Base-by-base conservation (phyloP, 1,140 invertebrate genomes). In the Brachionus koreanus region DNA sequence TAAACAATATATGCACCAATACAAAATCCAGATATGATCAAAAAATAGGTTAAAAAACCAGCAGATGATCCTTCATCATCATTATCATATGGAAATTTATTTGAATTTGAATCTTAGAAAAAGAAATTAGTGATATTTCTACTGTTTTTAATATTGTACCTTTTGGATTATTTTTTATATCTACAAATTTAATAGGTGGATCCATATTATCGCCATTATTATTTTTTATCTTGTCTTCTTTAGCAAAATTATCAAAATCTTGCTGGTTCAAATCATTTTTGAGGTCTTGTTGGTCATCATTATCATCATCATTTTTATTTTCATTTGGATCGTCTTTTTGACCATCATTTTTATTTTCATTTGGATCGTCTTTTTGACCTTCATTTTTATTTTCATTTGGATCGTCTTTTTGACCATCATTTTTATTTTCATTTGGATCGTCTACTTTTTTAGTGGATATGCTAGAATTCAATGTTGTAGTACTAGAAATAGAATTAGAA, bases 1-100 rank as follows among this genome's bases (percentile, higher is more conserved):
- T 79, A 61, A 29, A 35, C 49, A 10, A 79, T 49, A 43, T 79
- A 79, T n/a, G 57, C 19, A 10, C n/a, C 16, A 25, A 79, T 65
- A 19, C 46, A 79, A 1, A 79, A 33, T 19, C 35, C 76, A 10
- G 76, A 79, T 9, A 79, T 61, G 2, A 79, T 10, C 39, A 79
- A 39, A 65, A 79, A 79, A 23, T 61, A 79, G 19, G 46, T 79
- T 19, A 79, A 79, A 79, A 79, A 79, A 19, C 76, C 61, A 25
- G 33, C 19, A 37, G 49, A 61, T 7, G 76, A 79, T 61, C 61
- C 61, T 12, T 77, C 75, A 25, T 79, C 76, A 23, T 63, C 19
- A 42, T n/a, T n/a, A n/a, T 61, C 49, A 37, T 61, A 79, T 33
- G 23, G 12, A 12, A 74, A 74, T 74, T 74, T 74, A 29, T 69